phyloP scores from a whole-genome alignment of 2,113 vertebrate species.

The Arvicanthis niloticus region DNA sequence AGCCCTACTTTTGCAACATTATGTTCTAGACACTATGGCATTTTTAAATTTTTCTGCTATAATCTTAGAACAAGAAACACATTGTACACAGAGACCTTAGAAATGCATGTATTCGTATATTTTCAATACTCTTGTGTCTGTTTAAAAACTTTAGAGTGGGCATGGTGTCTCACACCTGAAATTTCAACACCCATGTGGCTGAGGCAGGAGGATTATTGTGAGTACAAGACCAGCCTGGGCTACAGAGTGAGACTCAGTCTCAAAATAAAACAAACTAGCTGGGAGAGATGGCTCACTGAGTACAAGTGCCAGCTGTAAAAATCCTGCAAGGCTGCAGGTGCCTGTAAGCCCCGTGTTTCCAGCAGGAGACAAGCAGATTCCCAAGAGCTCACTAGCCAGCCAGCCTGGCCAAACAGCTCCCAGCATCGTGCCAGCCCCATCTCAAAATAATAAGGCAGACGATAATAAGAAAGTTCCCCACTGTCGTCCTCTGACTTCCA shows the following conservation, averaged over 20 bases:
- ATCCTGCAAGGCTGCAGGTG: background rate
- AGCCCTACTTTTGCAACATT: background rate
- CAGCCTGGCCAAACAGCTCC: background rate
- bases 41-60: background rate
- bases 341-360: background rate
- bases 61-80: constrained; percentile 4
- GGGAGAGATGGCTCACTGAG: background rate
- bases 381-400: background rate
- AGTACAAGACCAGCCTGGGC: background rate
- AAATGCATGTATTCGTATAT: background rate
- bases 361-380: no score
- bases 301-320: background rate
- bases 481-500: background rate
- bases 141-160: background rate
- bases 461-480: background rate
- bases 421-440: background rate
- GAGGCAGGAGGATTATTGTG: background rate
- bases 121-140: background rate
- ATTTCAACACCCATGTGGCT: background rate
- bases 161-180: background rate
- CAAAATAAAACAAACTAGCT: background rate
- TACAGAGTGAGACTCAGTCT: background rate
- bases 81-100: background rate
- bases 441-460: background rate
- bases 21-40: background rate